Conservation (phyloP, 2,888 invertebrate species). For the Dioctria linearis region DNA sequence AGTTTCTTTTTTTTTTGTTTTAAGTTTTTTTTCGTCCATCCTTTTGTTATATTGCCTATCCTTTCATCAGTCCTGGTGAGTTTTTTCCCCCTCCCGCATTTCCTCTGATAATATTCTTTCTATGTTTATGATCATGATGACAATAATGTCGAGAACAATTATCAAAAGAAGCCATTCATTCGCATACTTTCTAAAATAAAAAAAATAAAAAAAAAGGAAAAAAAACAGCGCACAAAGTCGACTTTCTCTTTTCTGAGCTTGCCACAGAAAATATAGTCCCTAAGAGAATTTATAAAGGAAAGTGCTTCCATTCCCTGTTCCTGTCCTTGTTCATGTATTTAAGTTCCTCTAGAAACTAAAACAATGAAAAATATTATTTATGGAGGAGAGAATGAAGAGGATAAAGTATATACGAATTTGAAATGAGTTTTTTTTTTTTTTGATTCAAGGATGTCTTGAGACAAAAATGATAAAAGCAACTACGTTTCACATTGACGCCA, state of each 20-base stretch:
- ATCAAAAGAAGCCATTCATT: constrained; percentile 45
- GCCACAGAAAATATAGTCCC: background rate
- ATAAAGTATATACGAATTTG: background rate
- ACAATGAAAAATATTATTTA: constrained; percentile 21
- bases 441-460: background rate
- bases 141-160: constrained; percentile 44
- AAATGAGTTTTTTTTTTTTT: constrained; percentile 25
- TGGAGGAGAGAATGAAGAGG: background rate
- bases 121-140: constrained; percentile 31
- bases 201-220: background rate
- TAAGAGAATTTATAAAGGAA: background rate
- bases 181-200: constrained; percentile 2
- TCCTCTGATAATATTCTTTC: constrained; percentile 31
- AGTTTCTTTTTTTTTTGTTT: background rate
- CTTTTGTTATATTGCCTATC: background rate
- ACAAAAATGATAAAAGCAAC: constrained; percentile 22
- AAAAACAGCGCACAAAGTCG: background rate
- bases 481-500: background rate
- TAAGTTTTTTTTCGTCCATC: too few relatives aligned
- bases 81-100: background rate
- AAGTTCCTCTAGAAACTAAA: constrained; percentile 29
- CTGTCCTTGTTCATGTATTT: background rate
- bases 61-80: background rate
- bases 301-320: constrained; percentile 2
- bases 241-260: background rate